Percentiles rank a stretch among this genome's conserved stretches.
Evolutionary conservation across 1,140 invertebrate species (phyloP).

Genomic region (Diachasmimorpha longicaudata): DNA sequence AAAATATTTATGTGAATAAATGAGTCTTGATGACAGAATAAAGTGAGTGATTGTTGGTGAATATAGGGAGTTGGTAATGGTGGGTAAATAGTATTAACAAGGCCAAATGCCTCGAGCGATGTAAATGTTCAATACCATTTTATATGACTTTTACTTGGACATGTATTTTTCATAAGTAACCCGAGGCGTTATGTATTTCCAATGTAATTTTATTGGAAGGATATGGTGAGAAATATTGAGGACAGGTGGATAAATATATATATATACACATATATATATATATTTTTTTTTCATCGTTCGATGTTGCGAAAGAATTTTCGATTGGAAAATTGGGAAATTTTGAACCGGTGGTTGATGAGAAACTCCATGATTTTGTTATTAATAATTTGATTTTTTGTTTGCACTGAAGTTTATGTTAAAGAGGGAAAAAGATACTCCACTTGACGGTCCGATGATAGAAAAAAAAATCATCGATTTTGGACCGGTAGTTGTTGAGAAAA

Average conservation of each 20-base stretch:
- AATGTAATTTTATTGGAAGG: not conserved
- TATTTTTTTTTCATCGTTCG: not conserved
- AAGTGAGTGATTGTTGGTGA: not conserved
- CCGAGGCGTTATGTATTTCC: not conserved
- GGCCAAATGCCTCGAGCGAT: not conserved
- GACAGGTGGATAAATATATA: not conserved
- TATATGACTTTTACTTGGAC: not conserved
- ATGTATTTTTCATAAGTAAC: not conserved
- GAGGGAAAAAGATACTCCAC: too few relatives aligned
- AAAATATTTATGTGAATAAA: too few relatives aligned
- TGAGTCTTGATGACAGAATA: not conserved
- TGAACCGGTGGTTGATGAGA: not conserved
- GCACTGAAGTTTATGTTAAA: too few relatives aligned
- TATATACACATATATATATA: too few relatives aligned
- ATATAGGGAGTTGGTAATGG: not conserved
- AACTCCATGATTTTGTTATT: not conserved
- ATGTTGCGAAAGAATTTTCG: too few relatives aligned
- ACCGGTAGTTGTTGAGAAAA: not conserved
- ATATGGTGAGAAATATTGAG: not conserved
- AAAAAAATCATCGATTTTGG: not conserved
- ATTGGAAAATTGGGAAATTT: not conserved
- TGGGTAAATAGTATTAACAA: not conserved
- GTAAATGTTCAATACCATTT: not conserved
- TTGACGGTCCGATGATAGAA: too few relatives aligned
- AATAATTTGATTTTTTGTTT: too few relatives aligned